Conservation (phyloP, 2,113 vertebrate genomes). For the Fregetta grallaria region DNA sequence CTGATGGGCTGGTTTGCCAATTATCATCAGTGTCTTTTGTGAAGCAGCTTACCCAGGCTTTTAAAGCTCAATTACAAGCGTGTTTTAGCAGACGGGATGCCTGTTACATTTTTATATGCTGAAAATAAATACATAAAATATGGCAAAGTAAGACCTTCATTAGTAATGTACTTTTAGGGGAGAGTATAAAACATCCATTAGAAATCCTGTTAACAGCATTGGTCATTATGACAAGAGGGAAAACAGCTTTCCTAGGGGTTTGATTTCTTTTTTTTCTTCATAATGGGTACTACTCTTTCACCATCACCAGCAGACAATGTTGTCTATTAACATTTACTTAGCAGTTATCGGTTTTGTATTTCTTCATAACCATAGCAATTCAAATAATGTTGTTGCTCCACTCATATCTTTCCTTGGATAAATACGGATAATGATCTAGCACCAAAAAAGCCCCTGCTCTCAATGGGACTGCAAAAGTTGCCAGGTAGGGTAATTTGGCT, state of each 20-base stretch:
- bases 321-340: neutral
- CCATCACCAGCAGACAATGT: neutral
- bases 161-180: neutral
- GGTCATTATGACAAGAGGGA: neutral
- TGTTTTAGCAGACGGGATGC: neutral
- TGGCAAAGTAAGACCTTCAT: neutral
- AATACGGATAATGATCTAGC: neutral
- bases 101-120: neutral
- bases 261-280: neutral
- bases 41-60: neutral
- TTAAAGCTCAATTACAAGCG: neutral
- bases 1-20: neutral
- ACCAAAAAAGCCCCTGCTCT: neutral
- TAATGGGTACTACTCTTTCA: neutral
- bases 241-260: neutral
- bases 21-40: neutral
- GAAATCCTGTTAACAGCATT: neutral
- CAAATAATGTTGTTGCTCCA: neutral
- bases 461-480: neutral
- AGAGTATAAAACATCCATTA: constrained; percentile 1
- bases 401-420: neutral
- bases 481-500: neutral
- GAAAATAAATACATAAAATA: neutral
- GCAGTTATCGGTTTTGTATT: neutral
- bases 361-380: neutral